A percentile compares a stretch with the other conserved stretches of the same genome.
Conservation (phyloP, 2,888 invertebrate species). For the Lithosia quadra region DNA sequence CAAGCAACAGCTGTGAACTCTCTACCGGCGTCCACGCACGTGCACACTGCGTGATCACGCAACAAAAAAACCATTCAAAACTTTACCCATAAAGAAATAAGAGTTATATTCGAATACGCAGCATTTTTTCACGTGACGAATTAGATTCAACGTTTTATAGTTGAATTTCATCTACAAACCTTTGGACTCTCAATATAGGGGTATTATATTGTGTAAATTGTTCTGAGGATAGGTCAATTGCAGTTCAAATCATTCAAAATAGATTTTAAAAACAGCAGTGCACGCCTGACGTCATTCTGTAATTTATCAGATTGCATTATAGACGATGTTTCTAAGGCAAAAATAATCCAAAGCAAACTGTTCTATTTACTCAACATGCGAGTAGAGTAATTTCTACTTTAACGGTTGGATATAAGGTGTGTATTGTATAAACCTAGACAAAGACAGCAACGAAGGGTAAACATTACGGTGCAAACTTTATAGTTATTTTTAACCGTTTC, state of each 20-base stretch:
- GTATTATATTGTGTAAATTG: constrained; percentile 39
- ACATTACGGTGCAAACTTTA: constrained; percentile 56
- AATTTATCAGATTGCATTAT: background rate
- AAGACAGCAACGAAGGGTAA: constrained; percentile 18
- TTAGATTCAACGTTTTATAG: constrained; percentile 39
- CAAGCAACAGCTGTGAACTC: constrained; percentile 77
- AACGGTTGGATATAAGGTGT: background rate
- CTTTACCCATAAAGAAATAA: constrained; percentile 29
- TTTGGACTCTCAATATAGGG: constrained; percentile 48
- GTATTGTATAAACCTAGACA: background rate
- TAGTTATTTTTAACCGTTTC: constrained; percentile 64
- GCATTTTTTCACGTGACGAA: constrained; percentile 41
- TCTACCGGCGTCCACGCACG: constrained; percentile 69
- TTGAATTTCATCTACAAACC: constrained; percentile 45
- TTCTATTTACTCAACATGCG: background rate
- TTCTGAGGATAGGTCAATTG: constrained; percentile 40
- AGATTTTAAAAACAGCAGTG: background rate
- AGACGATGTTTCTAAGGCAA: constrained; percentile 1
- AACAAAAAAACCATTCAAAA: constrained; percentile 39
- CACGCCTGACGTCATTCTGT: background rate
- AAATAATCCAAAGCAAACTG: constrained; percentile 8
- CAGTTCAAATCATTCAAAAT: constrained; percentile 33
- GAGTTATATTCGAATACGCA: constrained; percentile 23
- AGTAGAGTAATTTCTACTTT: background rate
- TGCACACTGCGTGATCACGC: constrained; percentile 73